A percentile compares a stretch with the other conserved stretches of the same genome.
phyloP scores from a whole-genome alignment of 1,140 invertebrate genomes.

The Magallana angulata region DNA sequence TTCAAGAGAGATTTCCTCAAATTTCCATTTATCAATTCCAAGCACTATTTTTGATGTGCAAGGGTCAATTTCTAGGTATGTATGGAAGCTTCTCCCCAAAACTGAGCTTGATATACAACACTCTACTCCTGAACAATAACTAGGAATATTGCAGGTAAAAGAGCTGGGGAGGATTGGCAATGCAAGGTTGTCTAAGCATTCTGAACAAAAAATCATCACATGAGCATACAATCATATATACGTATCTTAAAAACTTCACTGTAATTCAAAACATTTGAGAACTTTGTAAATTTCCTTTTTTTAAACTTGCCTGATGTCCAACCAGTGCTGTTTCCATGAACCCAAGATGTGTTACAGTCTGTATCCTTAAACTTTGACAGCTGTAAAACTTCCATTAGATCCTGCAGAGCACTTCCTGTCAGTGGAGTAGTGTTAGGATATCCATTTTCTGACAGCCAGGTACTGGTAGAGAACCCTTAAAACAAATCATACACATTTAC shows the following conservation, averaged over 20 bases:
- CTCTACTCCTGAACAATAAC: constrained; percentile 46
- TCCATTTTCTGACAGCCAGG: constrained; percentile 5
- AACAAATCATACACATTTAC: background rate
- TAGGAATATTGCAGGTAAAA: constrained; percentile 40
- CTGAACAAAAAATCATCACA: background rate
- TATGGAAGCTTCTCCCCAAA: constrained; percentile 34
- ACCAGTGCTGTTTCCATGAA: background rate
- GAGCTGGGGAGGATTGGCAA: constrained; percentile 2
- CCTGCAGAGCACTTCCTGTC: background rate
- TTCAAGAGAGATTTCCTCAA: constrained; percentile 21
- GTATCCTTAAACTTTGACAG: constrained; percentile 34
- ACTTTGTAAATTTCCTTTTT: too few species aligned
- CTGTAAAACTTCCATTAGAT: constrained; percentile 18
- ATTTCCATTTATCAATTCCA: constrained; percentile 41
- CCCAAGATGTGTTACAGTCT: constrained; percentile 14
- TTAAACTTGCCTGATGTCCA: background rate
- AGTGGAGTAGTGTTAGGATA: constrained; percentile 14
- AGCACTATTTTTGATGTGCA: constrained; percentile 39
- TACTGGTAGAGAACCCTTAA: background rate
- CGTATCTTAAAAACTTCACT: too few species aligned
- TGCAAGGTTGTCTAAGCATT: background rate
- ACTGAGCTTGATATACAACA: constrained; percentile 50
- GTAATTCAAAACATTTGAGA: too few species aligned
- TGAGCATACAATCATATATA: too few species aligned
- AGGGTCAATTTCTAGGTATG: constrained; percentile 1